Evolutionary conservation across 2,797 vertebrate species (phyloP), one percentile per base, ranked within the genome.

Genomic region (Enteromius thamalakanensis): DNA sequence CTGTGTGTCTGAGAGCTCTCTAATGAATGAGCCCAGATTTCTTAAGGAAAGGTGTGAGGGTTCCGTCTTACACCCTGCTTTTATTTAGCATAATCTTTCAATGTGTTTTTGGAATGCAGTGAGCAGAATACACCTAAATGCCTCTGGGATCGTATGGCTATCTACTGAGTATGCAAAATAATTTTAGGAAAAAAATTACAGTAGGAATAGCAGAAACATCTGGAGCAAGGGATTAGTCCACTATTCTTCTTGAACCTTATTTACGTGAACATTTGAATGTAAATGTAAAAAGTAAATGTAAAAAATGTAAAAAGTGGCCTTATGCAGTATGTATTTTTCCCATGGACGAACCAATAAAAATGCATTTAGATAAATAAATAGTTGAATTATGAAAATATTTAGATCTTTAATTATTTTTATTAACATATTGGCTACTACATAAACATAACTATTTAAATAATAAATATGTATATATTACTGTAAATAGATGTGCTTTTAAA

Each of bases 91-190:
- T 40, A 19, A 4, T 69, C 32, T 62, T 21, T 29, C 34, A 12
- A 42, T 37, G 76, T 55, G 80, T 77, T 79, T 85, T 72, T 69
- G 29, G n/a, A 53, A 49, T 29, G 67, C 87, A 82, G 85, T 87
- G 85, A 76, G 11, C 86, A 68, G 74, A 85, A 82, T 91, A 87
- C 90, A 87, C 90, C 88, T 80, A 70, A 65, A 91, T 91, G 90
- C 58, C 29, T 26, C 55, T n/a, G 15, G 29, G 42, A 7, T 91
- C 89, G 68, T 82, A 21, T 65, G 37, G 71, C 84, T 83, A 87
- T 89, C 84, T 78, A 12, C 86, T 53, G 53, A 84, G 82, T 91
- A 88, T 90, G 37, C 37, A 40, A 40, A 40, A 40, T 40, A 40
- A 40, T 40, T 40, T 40, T 40, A 40, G 37, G 37, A 7, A 40